A percentile compares a stretch with the other conserved stretches of the same genome.
phyloP scores from a whole-genome alignment of 2,113 vertebrate genomes.

The Chionomys nivalis region DNA sequence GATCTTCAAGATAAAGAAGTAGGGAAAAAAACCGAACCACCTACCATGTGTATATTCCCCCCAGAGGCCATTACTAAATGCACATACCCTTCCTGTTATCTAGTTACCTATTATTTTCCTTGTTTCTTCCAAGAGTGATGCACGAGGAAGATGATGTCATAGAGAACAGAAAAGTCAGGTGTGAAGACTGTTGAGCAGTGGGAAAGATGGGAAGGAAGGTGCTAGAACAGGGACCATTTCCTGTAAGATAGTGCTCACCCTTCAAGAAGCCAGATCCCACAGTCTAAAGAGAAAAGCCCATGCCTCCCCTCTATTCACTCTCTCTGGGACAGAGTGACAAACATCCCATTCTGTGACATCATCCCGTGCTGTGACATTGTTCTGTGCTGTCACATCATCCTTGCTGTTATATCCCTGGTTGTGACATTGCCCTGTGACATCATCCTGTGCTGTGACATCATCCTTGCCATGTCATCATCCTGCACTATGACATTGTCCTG shows the following conservation, averaged over 20 bases:
- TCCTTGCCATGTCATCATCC: too few relatives aligned
- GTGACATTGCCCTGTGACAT: too few relatives aligned
- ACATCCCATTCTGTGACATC: background rate
- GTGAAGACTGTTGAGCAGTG: background rate
- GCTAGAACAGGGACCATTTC: too few relatives aligned
- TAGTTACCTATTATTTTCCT: slow-evolving; percentile 26
- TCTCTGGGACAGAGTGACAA: background rate
- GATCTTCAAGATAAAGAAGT: slow-evolving; percentile 60
- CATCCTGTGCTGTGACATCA: too few relatives aligned
- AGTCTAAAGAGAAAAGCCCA: background rate
- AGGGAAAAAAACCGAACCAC: slow-evolving; percentile 60
- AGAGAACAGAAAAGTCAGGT: slow-evolving; percentile 45
- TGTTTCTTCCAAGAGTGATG: background rate
- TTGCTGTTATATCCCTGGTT: too few relatives aligned
- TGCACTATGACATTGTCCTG: too few relatives aligned
- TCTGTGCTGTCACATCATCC: too few relatives aligned
- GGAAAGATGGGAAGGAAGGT: background rate
- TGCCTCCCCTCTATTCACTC: background rate
- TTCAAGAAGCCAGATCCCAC: background rate
- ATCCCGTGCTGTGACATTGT: too few relatives aligned
- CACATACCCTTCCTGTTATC: slow-evolving; percentile 31
- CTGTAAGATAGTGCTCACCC: background rate
- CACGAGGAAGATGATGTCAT: background rate
- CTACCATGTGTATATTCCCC: slow-evolving; percentile 49
- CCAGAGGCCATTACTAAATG: slow-evolving; percentile 58